phyloP scores from a whole-genome alignment of 2,888 invertebrate genomes.

The Mythimna lalbum region DNA sequence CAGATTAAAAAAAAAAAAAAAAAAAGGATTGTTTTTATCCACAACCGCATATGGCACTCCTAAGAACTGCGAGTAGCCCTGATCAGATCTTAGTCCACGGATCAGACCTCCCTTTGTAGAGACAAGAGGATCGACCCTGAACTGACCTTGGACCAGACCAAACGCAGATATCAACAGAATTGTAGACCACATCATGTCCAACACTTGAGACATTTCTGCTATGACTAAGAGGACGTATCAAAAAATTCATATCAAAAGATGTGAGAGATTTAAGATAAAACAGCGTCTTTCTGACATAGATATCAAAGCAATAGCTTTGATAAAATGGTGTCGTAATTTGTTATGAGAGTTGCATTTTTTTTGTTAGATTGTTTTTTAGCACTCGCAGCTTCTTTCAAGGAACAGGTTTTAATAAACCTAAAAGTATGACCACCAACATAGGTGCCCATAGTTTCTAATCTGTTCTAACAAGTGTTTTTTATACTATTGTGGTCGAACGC shows the following conservation, averaged over 20 bases:
- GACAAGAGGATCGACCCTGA: conserved; percentile 60
- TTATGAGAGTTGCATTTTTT: too few relatives aligned
- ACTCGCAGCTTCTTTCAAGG: too few relatives aligned
- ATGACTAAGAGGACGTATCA: neutral
- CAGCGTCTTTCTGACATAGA: neutral
- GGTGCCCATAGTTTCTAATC: too few relatives aligned
- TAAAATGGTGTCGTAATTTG: neutral
- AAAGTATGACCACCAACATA: too few relatives aligned
- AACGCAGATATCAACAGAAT: conserved; percentile 13
- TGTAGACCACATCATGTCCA: conserved; percentile 26
- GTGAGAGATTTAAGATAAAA: conserved; percentile 8
- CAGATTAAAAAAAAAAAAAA: too few relatives aligned
- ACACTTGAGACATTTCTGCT: neutral
- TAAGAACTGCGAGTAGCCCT: conserved; percentile 62
- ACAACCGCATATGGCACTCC: conserved; percentile 68
- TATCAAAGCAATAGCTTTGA: neutral
- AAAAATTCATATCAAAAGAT: neutral
- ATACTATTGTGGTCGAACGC: too few relatives aligned
- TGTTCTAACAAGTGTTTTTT: too few relatives aligned
- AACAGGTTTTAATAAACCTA: too few relatives aligned
- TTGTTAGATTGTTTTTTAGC: too few relatives aligned
- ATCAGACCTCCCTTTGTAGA: conserved; percentile 59
- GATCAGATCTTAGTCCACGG: conserved; percentile 49
- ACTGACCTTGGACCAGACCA: conserved; percentile 19
- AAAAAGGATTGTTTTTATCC: conserved; percentile 59